These are phyloP conservation scores for Cyanocitta stelleri DNA, from an alignment of 2,113 vertebrate species.

Conservation along the genomic window DNA sequence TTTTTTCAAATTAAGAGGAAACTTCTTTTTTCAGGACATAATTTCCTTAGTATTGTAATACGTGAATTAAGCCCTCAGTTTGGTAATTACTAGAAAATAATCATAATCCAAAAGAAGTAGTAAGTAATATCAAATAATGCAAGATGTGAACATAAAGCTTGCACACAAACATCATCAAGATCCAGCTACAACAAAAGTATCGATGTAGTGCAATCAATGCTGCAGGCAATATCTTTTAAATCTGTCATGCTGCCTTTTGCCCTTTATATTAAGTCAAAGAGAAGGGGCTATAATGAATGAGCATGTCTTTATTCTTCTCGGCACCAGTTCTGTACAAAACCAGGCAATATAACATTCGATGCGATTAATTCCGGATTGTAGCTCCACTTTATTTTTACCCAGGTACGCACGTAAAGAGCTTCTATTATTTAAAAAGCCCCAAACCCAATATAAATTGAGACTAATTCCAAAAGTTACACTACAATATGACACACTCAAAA, in stretches of 20 bases:
- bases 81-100: not conserved
- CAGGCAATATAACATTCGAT: constrained; percentile 62
- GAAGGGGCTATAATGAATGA: constrained; percentile 61
- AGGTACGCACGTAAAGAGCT: not conserved
- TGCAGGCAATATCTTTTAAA: constrained; percentile 68
- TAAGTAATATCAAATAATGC: constrained; percentile 12
- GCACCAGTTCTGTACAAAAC: constrained; percentile 39
- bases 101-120: not conserved
- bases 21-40: not conserved
- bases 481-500: not conserved
- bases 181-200: constrained; percentile 18
- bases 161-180: not conserved
- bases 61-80: accelerated
- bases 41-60: not conserved
- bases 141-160: not conserved
- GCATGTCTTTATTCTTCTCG: constrained; percentile 27
- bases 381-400: constrained; percentile 12
- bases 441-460: not conserved
- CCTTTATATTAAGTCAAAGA: constrained; percentile 70
- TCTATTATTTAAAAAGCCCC: not conserved
- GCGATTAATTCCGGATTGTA: constrained; percentile 45
- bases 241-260: constrained; percentile 70
- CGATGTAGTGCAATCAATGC: constrained; percentile 57
- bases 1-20: not conserved
- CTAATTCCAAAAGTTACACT: not conserved